Evolutionary conservation across 2,113 vertebrate species (phyloP).

Genomic region (Leptobrachium ailaonicum): DNA sequence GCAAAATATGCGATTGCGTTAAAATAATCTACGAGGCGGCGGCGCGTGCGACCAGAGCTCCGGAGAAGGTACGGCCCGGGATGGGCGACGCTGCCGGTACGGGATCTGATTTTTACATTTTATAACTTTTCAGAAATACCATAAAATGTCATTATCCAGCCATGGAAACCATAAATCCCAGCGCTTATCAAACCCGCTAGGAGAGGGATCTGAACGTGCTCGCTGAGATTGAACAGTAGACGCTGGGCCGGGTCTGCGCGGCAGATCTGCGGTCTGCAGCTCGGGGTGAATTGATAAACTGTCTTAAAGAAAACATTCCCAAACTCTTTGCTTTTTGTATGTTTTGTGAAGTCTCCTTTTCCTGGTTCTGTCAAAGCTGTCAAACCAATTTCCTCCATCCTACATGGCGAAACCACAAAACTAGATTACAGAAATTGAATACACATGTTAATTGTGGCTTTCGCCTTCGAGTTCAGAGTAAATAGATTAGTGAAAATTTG

Average conservation of each 20-base stretch:
- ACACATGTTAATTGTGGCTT: conserved; percentile 48
- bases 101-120: not conserved
- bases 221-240: conserved; percentile 35
- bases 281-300: conserved; percentile 15
- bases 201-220: conserved; percentile 38
- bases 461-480: conserved; percentile 27
- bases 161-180: conserved; percentile 29
- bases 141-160: conserved; percentile 26
- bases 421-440: conserved; percentile 47
- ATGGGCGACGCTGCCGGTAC: conserved; percentile 21
- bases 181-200: conserved; percentile 33
- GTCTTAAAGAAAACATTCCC: conserved; percentile 41
- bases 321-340: conserved; percentile 4
- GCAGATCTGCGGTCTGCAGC: conserved; percentile 12
- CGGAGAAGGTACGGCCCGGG: conserved; percentile 22
- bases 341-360: conserved; percentile 14
- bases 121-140: conserved; percentile 22
- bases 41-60: conserved; percentile 16
- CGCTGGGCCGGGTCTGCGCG: conserved; percentile 5
- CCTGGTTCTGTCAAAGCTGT: conserved; percentile 44
- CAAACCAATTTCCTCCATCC: conserved; percentile 39
- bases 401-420: conserved; percentile 35
- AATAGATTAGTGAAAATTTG: conserved; percentile 43
- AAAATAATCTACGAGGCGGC: conserved; percentile 24
- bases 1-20: conserved; percentile 34